These are phyloP conservation scores for Nesoenas mayeri DNA, from an alignment of 2,113 vertebrate genomes.

Conservation along the genomic window DNA sequence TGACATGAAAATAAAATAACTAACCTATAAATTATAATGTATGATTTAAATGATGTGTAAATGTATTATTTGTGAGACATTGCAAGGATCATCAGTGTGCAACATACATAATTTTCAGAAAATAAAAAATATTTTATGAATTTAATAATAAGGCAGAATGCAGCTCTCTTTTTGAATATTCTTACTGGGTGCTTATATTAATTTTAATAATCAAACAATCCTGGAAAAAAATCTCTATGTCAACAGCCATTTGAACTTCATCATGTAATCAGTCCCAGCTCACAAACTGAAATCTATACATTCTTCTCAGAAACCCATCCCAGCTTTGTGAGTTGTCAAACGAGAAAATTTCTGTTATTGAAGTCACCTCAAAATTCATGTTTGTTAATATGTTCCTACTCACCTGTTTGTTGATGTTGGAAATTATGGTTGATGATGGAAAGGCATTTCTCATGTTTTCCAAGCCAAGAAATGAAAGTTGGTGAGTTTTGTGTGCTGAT, in stretches of 20 bases:
- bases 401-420: neutral
- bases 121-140: neutral
- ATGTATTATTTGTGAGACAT: neutral
- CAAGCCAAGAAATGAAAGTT: neutral
- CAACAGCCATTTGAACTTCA: neutral
- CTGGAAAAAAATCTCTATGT: neutral
- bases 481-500: neutral
- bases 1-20: slow-evolving; percentile 51
- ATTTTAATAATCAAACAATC: neutral
- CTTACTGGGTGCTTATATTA: neutral
- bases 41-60: neutral
- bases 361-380: neutral
- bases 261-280: neutral
- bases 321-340: fast-evolving
- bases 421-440: neutral
- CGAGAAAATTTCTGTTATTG: neutral
- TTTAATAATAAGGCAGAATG: slow-evolving; percentile 4
- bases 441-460: neutral
- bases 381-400: neutral
- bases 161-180: neutral
- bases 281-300: neutral
- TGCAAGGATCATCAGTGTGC: neutral
- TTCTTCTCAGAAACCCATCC: neutral
- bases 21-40: slow-evolving; percentile 44
- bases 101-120: neutral